Percentiles rank a stretch among this genome's conserved stretches.
Conservation (phyloP, 2,888 invertebrate genomes). For the Sinhomidia bicolor region DNA sequence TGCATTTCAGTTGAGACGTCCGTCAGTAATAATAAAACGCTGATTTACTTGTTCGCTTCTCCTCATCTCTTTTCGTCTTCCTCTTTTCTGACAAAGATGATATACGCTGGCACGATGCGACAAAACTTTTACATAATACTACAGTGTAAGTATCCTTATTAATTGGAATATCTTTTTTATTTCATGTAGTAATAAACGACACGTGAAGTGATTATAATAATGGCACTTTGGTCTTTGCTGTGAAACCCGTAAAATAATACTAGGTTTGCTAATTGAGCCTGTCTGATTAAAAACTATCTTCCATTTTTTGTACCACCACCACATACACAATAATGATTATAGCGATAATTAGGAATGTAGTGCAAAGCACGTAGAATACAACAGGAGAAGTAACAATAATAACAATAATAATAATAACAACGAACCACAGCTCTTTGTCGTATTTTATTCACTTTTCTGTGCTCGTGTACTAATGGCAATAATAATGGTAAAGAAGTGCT, state of each 20-base stretch:
- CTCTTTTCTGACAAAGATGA: background rate
- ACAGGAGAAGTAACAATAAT: too few relatives aligned
- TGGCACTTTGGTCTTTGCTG: background rate
- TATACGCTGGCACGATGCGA: background rate
- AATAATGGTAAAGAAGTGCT: conserved; percentile 2
- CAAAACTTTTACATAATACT: background rate
- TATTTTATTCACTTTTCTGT: background rate
- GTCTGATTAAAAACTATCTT: conserved; percentile 15
- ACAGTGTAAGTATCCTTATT: too few relatives aligned
- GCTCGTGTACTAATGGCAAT: conserved; percentile 14
- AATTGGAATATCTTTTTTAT: too few relatives aligned
- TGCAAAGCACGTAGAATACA: conserved; percentile 27
- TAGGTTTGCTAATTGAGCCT: conserved; percentile 13
- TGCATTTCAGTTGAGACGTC: too few relatives aligned
- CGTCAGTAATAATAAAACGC: too few relatives aligned
- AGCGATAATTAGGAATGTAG: conserved; percentile 33
- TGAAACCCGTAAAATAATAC: conserved; percentile 27
- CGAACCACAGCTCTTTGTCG: background rate
- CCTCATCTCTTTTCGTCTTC: too few relatives aligned
- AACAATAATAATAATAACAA: too few relatives aligned
- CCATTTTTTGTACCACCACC: too few relatives aligned
- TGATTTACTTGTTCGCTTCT: too few relatives aligned
- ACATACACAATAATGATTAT: background rate
- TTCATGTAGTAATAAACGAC: background rate
- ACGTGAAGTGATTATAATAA: conserved; percentile 6